Percentiles rank a stretch among this genome's conserved stretches.
phyloP scores from a whole-genome alignment of 2,797 vertebrate species.

The Anomalospiza imberbis region DNA sequence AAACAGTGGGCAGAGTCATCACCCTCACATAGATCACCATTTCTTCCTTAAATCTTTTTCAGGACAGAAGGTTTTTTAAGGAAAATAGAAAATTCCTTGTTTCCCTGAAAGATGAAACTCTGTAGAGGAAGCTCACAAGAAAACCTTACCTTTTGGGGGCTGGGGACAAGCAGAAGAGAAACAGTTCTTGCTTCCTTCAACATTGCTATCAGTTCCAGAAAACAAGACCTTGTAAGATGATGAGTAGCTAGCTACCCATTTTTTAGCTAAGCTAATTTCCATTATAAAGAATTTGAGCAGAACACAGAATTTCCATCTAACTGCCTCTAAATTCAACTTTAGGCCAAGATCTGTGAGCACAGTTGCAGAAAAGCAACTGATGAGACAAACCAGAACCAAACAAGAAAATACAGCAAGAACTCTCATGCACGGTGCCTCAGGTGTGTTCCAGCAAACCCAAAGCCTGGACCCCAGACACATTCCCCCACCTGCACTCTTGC shows the following conservation, averaged over 20 bases:
- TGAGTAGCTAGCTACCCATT: not conserved
- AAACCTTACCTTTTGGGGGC: not conserved
- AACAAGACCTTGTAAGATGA: not conserved
- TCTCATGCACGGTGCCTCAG: not conserved
- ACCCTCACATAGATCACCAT: accelerated
- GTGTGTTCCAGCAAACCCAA: not conserved
- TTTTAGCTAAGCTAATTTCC: not conserved
- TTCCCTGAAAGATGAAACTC: not conserved
- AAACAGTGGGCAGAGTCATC: accelerated
- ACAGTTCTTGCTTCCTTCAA: not conserved
- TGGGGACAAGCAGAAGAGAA: not conserved
- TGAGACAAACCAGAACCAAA: not conserved
- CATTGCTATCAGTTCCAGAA: not conserved
- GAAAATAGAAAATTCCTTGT: not conserved
- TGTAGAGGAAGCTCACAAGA: not conserved
- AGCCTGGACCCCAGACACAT: not conserved
- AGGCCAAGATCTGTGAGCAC: not conserved
- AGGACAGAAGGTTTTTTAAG: not conserved
- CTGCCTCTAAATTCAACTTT: not conserved
- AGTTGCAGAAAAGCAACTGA: not conserved
- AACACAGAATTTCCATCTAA: not conserved
- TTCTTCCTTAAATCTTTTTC: not conserved
- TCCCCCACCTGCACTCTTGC: not conserved
- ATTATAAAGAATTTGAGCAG: not conserved
- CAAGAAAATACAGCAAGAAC: not conserved